Evolutionary conservation across 2,797 vertebrate genomes (phyloP), one percentile per base, ranked within the genome.

Genomic region (Furcifer pardalis): DNA sequence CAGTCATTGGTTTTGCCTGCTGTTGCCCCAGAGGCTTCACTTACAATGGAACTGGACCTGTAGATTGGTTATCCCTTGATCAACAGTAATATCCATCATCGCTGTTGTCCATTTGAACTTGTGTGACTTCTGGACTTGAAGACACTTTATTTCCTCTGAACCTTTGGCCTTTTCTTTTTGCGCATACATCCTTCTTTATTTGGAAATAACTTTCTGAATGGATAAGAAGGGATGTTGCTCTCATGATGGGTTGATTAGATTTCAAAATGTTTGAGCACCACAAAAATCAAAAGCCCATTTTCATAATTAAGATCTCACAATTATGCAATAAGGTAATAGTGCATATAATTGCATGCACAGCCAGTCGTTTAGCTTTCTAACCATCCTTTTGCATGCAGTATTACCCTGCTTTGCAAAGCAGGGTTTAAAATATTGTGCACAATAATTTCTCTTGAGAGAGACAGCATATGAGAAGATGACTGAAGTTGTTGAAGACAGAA

Each of bases 341-440:
- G 80, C 0, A 0, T 89, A 88, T 94, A 89, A 93, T 91, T 90
- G 75, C 88, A 89, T 89, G 81, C 84, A 83, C 79, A 90, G 87
- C 89, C 15, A 92, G 86, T 89, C 90, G 86, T 81, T 92, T 93
- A 83, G 90, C 82, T 89, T 83, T 85, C 82, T 86, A 89, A 90
- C 85, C 90, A 89, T 81, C 90, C 66, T 30, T 91, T 91, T 90
- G 79, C 66, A 77, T 82, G 85, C 72, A 84, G 81, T 91, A 91
- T 90, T 85, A 86, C 68, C 59, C 37, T 15, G 0, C 85, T 86
- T 85, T 89, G 56, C 65, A 72, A 85, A 88, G 5, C 40, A 12
- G 0, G 19, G 4, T 9, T 78, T 83, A 74, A 86, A 79, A 84
- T 35, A 4, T 72, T 79, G 74, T 27, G 63, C 74, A 80, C 88